Evolutionary conservation across 2,797 vertebrate species (phyloP).

Genomic region (Hydrocynus forskahlii): DNA sequence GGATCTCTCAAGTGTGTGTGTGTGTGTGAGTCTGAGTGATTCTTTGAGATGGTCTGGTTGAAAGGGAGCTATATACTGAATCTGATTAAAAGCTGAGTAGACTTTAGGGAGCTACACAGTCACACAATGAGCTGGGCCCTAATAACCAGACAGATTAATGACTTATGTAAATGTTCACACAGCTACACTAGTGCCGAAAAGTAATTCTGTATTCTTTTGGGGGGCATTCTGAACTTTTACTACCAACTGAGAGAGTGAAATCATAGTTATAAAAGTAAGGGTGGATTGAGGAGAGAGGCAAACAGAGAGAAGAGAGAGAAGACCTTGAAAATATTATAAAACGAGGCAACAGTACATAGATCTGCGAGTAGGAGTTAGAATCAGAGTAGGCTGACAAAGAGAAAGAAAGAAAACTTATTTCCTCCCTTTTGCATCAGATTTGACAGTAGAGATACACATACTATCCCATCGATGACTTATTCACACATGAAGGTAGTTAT

Average conservation of each 20-base stretch:
- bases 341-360: slow-evolving; percentile 9
- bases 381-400: not conserved
- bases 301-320: not conserved
- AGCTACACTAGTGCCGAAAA: slow-evolving; percentile 7
- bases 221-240: slow-evolving; percentile 31
- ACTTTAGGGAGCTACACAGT: slow-evolving; percentile 6
- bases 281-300: slow-evolving; percentile 1
- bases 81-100: slow-evolving; percentile 26
- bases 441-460: too few relatives aligned
- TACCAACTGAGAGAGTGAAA: not conserved
- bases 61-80: not conserved
- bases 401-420: too few relatives aligned
- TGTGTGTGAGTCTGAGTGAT: not conserved
- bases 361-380: slow-evolving; percentile 1
- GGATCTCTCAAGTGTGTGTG: not conserved
- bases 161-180: slow-evolving; percentile 38
- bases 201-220: slow-evolving; percentile 32
- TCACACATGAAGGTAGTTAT: too few relatives aligned
- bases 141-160: slow-evolving; percentile 39
- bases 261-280: not conserved
- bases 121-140: slow-evolving; percentile 7
- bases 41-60: slow-evolving; percentile 9
- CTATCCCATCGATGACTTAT: too few relatives aligned
- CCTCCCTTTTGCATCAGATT: too few relatives aligned
- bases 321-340: slow-evolving; percentile 9